A percentile compares a stretch with the other conserved stretches of the same genome.
Evolutionary conservation across 2,113 vertebrate genomes (phyloP).

Genomic region (Scatophagus argus): DNA sequence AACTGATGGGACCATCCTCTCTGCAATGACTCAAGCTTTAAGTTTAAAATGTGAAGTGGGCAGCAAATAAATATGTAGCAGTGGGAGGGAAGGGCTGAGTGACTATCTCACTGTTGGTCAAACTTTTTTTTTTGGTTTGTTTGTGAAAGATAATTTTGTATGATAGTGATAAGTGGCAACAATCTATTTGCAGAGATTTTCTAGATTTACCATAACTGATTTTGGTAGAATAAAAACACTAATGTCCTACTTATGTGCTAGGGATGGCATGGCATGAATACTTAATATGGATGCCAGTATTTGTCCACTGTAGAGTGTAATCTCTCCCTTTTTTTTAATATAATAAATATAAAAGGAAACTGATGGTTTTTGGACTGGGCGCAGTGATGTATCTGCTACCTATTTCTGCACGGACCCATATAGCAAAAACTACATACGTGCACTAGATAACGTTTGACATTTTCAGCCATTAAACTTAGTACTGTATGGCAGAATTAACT

Average conservation of each 20-base stretch:
- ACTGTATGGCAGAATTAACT: too few relatives aligned
- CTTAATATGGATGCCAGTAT: too few relatives aligned
- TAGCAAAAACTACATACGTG: too few relatives aligned
- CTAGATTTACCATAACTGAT: not conserved
- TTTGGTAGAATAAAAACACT: not conserved
- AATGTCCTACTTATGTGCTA: not conserved
- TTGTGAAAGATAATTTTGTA: not conserved
- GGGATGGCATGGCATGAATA: too few relatives aligned
- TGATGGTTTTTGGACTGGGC: too few relatives aligned
- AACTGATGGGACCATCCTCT: slow-evolving; percentile 15
- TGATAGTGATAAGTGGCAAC: not conserved
- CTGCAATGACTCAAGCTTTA: slow-evolving; percentile 46
- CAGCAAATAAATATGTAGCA: slow-evolving; percentile 13
- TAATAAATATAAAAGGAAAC: too few relatives aligned
- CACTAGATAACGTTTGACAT: too few relatives aligned
- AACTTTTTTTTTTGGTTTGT: slow-evolving; percentile 8
- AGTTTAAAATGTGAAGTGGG: slow-evolving; percentile 37
- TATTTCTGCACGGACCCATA: too few relatives aligned
- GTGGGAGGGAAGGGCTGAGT: not conserved
- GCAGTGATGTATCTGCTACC: too few relatives aligned
- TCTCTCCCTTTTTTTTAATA: too few relatives aligned
- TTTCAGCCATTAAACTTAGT: too few relatives aligned
- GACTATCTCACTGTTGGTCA: not conserved
- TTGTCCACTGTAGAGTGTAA: too few relatives aligned
- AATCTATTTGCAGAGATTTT: not conserved